phyloP scores from a whole-genome alignment of 2,797 vertebrate genomes.

The Numenius phaeopus region DNA sequence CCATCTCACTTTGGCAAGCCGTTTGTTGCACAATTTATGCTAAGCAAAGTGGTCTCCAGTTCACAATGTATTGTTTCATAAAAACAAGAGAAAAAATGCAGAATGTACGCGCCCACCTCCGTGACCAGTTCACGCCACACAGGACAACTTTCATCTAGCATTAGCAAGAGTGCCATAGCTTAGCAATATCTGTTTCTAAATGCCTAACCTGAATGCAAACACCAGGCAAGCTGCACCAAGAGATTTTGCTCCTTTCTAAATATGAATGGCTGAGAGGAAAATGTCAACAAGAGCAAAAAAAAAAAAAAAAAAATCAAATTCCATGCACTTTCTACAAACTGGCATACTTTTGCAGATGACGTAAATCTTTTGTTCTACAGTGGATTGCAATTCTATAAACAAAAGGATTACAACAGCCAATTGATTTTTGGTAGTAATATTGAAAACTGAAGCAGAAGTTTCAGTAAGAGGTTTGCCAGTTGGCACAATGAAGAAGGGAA shows the following conservation, averaged over 20 bases:
- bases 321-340: neutral
- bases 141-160: neutral
- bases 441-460: constrained; percentile 28
- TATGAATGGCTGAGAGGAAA: constrained; percentile 31
- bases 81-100: neutral
- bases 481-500: constrained; percentile 43
- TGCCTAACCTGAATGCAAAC: neutral
- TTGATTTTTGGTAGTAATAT: constrained; percentile 17
- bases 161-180: neutral
- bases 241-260: neutral
- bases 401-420: constrained; percentile 29
- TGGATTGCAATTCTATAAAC: constrained; percentile 42
- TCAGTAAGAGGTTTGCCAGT: constrained; percentile 22
- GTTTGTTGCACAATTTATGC: neutral
- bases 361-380: constrained; percentile 30
- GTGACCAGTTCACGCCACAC: neutral
- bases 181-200: neutral
- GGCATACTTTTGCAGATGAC: neutral
- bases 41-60: neutral
- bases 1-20: neutral
- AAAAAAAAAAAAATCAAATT: neutral
- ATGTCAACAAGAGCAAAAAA: neutral
- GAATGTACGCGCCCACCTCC: neutral
- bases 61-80: neutral
- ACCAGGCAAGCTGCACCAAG: neutral